A percentile compares a stretch with the other conserved stretches of the same genome.
Evolutionary conservation across 2,113 vertebrate species (phyloP).

Genomic region (Lasiurus cinereus): DNA sequence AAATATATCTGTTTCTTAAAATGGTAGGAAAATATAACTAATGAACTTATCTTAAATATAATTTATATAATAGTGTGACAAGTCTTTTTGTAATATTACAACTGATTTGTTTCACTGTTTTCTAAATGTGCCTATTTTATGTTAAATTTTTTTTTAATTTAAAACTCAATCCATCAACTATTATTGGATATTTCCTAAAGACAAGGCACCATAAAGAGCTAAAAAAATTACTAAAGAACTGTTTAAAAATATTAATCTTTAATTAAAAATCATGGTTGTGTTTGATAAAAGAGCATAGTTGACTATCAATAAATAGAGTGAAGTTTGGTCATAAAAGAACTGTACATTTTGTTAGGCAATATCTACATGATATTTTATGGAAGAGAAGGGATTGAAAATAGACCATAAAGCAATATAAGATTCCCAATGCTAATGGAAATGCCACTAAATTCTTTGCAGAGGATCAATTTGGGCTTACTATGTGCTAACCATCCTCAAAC

Average conservation of each 20-base stretch:
- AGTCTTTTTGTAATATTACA: neutral
- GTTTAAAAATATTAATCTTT: neutral
- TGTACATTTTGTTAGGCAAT: neutral
- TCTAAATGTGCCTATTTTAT: neutral
- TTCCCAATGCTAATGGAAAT: neutral
- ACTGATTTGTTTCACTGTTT: neutral
- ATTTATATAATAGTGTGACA: neutral
- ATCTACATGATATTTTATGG: neutral
- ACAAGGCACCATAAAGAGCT: neutral
- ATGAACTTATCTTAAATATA: neutral
- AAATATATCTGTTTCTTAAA: neutral
- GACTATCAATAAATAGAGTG: neutral
- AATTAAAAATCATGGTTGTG: neutral
- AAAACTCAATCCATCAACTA: neutral
- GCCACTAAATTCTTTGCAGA: neutral
- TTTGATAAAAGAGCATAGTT: neutral
- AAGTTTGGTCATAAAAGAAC: neutral
- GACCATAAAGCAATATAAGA: neutral
- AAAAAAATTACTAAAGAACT: neutral
- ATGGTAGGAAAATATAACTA: neutral
- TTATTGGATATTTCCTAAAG: constrained; percentile 15
- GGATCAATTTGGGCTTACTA: neutral
- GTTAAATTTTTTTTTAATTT: neutral
- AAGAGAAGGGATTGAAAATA: neutral
- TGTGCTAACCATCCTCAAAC: neutral